Conservation (phyloP, 64 coral and sea anemone genomes). For the Astreopora myriophthalma region DNA sequence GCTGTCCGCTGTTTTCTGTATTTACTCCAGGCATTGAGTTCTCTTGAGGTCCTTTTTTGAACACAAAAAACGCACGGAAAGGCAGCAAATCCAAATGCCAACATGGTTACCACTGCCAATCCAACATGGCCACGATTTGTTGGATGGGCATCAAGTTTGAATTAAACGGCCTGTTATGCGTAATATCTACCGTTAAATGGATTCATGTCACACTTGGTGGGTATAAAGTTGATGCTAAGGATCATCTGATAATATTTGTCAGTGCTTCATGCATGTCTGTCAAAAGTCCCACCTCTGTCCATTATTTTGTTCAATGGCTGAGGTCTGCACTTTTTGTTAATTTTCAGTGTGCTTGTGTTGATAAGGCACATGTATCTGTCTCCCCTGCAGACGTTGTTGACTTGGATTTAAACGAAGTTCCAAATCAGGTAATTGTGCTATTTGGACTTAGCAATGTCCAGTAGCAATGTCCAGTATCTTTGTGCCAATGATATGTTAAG, state of each 20-base stretch:
- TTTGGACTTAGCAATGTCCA: too few species aligned
- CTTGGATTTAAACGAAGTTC: not conserved
- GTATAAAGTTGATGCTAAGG: not conserved
- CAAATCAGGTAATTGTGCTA: not conserved
- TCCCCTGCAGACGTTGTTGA: constrained; percentile 17
- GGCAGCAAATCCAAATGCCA: too few species aligned
- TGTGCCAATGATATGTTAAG: too few species aligned
- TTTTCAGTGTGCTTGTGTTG: constrained; percentile 59
- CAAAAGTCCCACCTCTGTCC: too few species aligned
- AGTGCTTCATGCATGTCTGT: too few species aligned
- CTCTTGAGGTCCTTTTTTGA: too few species aligned
- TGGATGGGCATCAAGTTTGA: not conserved
- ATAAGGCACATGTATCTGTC: constrained; percentile 51
- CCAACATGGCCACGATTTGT: not conserved
- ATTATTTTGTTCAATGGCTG: not conserved
- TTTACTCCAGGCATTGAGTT: too few species aligned
- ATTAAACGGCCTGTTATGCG: not conserved
- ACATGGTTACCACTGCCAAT: too few species aligned
- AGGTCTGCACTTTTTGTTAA: not conserved
- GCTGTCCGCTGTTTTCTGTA: too few species aligned
- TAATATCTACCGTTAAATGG: constrained; percentile 40
- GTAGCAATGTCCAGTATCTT: too few species aligned
- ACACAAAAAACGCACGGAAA: too few species aligned
- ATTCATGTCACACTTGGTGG: constrained; percentile 74
- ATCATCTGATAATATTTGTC: not conserved